Evolutionary conservation across 2,797 vertebrate genomes (phyloP).

Genomic region (Allobates femoralis): DNA sequence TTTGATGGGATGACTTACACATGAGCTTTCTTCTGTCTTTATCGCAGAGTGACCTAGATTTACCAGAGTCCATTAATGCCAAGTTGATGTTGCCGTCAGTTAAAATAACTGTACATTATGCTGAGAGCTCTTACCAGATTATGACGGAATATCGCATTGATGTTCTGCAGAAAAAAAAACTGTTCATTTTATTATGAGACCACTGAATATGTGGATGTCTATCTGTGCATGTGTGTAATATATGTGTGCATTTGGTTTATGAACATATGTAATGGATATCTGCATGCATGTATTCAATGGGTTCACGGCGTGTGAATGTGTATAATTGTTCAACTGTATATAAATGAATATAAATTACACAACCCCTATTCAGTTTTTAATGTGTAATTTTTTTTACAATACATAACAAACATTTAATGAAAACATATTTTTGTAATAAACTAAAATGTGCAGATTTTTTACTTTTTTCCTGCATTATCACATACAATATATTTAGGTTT

Average conservation of each 20-base stretch:
- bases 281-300: background rate
- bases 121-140: slow-evolving; percentile 49
- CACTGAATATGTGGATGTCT: background rate
- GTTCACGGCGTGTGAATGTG: too few relatives aligned
- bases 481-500: too few relatives aligned
- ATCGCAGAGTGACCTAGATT: slow-evolving; percentile 55
- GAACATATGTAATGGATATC: too few relatives aligned
- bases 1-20: slow-evolving; percentile 30
- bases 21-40: slow-evolving; percentile 38
- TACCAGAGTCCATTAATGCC: slow-evolving; percentile 17
- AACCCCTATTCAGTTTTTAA: too few relatives aligned
- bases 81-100: slow-evolving; percentile 30
- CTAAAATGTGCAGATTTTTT: too few relatives aligned
- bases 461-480: too few relatives aligned
- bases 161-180: background rate
- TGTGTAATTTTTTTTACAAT: too few relatives aligned
- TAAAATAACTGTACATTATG: slow-evolving; percentile 38
- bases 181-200: background rate
- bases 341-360: too few relatives aligned
- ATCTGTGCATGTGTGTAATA: background rate
- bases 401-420: too few relatives aligned
- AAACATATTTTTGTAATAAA: too few relatives aligned
- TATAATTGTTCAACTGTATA: too few relatives aligned
- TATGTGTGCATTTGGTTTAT: background rate
- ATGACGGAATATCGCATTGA: slow-evolving; percentile 8